Base-by-base conservation (phyloP, 2,888 invertebrate genomes). In the Podotricha telesiphe region DNA sequence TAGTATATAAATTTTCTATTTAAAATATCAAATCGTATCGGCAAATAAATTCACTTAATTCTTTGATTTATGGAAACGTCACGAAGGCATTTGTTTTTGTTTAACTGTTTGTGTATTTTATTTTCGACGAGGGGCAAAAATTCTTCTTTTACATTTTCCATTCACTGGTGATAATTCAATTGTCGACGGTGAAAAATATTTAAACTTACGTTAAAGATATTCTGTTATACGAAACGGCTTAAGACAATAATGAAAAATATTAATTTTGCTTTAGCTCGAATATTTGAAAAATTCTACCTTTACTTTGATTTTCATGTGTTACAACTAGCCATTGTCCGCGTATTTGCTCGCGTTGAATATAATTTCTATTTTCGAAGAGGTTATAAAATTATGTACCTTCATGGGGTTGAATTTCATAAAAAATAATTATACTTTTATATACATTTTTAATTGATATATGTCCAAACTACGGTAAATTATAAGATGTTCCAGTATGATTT, bases 31-130 rank as follows among this genome's bases (percentile, higher is more conserved):
- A 56, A 37, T 34, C 19, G 17, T 55, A 19, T 51, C 22, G 42
- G 20, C 8, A 50, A 51, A 67, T 61, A 61, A 45, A 67, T 67
- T 61, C 20, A 42, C 45, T 53, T 67, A 67, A 67, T 67, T 50
- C 67, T 67, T 45, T 61, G 67, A 67, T 67, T 67, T 67, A 67
- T 61, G 48, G 45, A 34, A 67, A 58, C 51, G 34, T 67, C 67
- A 67, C 67, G 67, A 59, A 40, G 45, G 28, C 61, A 6, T 45
- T 51, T 67, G 59, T 28, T 67, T 67, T 67, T 61, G 45, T 67
- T 67, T 59, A 42, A 61, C 67, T 67, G 19, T 67, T 40, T 13
- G 59, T 40, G 42, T 28, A 67, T 50, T 34, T 42, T 58, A 48
- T 65, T 66, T 50, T 48, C 22, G 58, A 50, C 37, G 19, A 28